These are phyloP conservation scores for Protodeltote pygarga DNA, from an alignment of 2,888 invertebrate species.

Conservation along the genomic window DNA sequence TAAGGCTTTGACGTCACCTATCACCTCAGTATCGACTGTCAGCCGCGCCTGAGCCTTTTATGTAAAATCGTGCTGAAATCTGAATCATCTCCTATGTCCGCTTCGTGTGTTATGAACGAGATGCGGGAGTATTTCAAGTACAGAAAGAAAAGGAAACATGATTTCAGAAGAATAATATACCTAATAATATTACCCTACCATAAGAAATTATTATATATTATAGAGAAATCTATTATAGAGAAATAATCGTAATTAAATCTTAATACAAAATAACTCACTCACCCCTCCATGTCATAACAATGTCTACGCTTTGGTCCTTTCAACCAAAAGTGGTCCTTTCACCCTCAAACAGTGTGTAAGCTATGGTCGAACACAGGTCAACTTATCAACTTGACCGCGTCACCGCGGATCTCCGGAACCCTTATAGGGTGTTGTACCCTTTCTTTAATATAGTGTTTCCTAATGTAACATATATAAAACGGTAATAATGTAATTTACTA, in stretches of 20 bases:
- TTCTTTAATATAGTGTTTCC: conserved; percentile 25
- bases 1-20: too few relatives aligned
- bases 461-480: too few relatives aligned
- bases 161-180: too few relatives aligned
- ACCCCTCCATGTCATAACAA: background rate
- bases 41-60: conserved; percentile 22
- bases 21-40: conserved; percentile 17
- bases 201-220: too few relatives aligned
- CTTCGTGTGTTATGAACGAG: conserved; percentile 1
- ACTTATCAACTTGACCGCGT: conserved; percentile 33
- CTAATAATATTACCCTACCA: too few relatives aligned
- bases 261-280: background rate
- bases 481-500: too few relatives aligned
- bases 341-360: background rate
- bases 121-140: too few relatives aligned
- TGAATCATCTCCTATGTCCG: too few relatives aligned
- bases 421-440: conserved; percentile 14
- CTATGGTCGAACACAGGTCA: conserved; percentile 26
- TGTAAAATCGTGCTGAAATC: too few relatives aligned
- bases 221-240: too few relatives aligned
- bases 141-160: too few relatives aligned
- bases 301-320: conserved; percentile 3
- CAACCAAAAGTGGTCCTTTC: conserved; percentile 4
- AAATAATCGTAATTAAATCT: too few relatives aligned
- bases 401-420: background rate